phyloP scores from a whole-genome alignment of 2,888 invertebrate genomes.

The Trileptium ribeirensis region DNA sequence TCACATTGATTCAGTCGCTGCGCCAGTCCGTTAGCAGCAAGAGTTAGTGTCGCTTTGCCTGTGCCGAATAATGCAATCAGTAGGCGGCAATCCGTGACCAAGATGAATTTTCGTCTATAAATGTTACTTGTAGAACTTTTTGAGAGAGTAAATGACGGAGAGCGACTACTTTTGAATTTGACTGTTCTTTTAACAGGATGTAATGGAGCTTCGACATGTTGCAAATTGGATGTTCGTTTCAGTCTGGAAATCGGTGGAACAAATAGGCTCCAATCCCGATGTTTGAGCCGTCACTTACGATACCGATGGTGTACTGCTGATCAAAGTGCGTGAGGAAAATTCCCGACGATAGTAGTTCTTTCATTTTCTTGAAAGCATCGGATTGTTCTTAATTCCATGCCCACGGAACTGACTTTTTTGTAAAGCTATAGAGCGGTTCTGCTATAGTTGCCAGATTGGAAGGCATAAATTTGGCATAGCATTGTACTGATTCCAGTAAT shows the following conservation, averaged over 20 bases:
- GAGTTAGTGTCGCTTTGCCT: conserved; percentile 16
- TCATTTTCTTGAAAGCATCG: background rate
- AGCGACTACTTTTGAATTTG: conserved; percentile 40
- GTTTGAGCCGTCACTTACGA: conserved; percentile 10
- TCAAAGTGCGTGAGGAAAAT: background rate
- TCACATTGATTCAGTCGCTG: background rate
- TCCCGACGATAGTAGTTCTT: background rate
- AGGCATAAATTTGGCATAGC: background rate
- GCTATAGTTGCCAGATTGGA: background rate
- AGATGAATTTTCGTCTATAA: conserved; percentile 31
- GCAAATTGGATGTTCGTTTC: conserved; percentile 32
- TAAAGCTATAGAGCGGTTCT: background rate
- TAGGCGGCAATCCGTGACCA: conserved; percentile 35
- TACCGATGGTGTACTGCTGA: background rate
- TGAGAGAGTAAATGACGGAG: conserved; percentile 35
- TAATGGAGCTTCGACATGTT: conserved; percentile 37
- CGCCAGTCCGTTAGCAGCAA: conserved; percentile 26
- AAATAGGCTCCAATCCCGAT: conserved; percentile 14
- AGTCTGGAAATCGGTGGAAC: conserved; percentile 32
- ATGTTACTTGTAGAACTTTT: conserved; percentile 39
- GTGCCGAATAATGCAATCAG: conserved; percentile 29
- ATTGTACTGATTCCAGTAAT: background rate
- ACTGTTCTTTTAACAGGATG: conserved; percentile 30
- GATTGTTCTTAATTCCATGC: background rate
- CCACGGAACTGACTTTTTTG: background rate